Evolutionary conservation across 1,140 invertebrate species (phyloP), one percentile per base, ranked within the genome.

Genomic region (Calephelis virginiensis): DNA sequence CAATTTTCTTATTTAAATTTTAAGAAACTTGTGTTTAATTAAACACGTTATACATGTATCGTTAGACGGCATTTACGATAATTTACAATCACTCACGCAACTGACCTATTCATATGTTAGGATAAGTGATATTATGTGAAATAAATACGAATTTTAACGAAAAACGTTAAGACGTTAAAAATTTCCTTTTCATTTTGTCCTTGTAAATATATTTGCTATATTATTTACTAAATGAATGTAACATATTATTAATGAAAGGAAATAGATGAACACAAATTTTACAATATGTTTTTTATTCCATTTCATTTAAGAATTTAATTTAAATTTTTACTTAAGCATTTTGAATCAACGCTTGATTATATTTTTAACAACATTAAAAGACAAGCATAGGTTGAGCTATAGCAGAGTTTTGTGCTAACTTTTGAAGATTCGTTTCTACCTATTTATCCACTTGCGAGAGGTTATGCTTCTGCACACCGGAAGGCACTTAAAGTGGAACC

Each of bases 181-280:
- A 85, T 90, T 91, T 89, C 83, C 75, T 78, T 88, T 91, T 90
- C 70, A 81, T 85, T 88, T 89, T 83, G 81, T 85, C 87, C 86
- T 82, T 91, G 91, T 91, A 92, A 91, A 92, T 91, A 88, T 86
- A 91, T 88, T 91, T 90, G 88, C 88, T 90, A 90, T 91, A 91
- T 91, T 80, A 89, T 91, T 91, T 90, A 90, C 79, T 89, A 91
- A 90, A 92, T 92, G 88, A 91, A 91, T 92, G 91, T 92, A 92
- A 90, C 89, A 91, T 91, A 92, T 90, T 91, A 91, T 85, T 91
- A 89, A 88, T 87, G 85, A 89, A 88, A 87, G 68, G 73, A 91
- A 89, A 91, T 91, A 92, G 91, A 91, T 90, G 88, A 88, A 90
- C 79, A 89, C 88, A 90, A 84, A 90, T 90, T 91, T 91, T 90